These are phyloP conservation scores for Cydia amplana DNA, from an alignment of 1,140 invertebrate genomes.

Conservation along the genomic window DNA sequence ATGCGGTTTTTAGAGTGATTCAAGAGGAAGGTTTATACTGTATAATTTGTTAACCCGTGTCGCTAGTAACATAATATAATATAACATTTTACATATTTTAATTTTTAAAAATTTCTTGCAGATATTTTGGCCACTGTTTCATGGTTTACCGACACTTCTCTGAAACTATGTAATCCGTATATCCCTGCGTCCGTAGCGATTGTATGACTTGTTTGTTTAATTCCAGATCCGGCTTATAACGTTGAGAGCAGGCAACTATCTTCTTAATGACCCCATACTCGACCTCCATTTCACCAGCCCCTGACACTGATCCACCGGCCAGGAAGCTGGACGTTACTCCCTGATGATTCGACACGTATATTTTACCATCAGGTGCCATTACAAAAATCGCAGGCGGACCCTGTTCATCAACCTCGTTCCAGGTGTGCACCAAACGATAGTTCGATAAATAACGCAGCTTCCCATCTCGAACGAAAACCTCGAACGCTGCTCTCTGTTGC, in stretches of 20 bases:
- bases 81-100: too few relatives aligned
- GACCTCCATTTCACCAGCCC: background rate
- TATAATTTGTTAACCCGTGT: too few relatives aligned
- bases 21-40: too few relatives aligned
- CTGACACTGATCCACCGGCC: background rate
- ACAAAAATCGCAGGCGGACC: background rate
- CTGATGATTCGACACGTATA: background rate
- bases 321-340: background rate
- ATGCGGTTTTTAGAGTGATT: too few relatives aligned
- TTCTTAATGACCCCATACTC: background rate
- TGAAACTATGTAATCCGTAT: background rate
- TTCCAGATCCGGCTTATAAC: background rate
- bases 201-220: background rate
- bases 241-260: background rate
- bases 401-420: background rate
- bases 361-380: background rate
- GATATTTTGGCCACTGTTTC: too few relatives aligned
- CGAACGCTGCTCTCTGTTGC: background rate
- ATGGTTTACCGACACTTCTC: background rate
- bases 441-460: background rate
- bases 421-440: background rate
- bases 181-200: constrained; percentile 1
- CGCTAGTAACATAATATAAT: too few relatives aligned
- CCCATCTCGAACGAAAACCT: background rate
- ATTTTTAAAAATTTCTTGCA: too few relatives aligned